Evolutionary conservation across 1,140 invertebrate genomes (phyloP), one percentile per base, ranked within the genome.

Genomic region (Melitaea cinxia): DNA sequence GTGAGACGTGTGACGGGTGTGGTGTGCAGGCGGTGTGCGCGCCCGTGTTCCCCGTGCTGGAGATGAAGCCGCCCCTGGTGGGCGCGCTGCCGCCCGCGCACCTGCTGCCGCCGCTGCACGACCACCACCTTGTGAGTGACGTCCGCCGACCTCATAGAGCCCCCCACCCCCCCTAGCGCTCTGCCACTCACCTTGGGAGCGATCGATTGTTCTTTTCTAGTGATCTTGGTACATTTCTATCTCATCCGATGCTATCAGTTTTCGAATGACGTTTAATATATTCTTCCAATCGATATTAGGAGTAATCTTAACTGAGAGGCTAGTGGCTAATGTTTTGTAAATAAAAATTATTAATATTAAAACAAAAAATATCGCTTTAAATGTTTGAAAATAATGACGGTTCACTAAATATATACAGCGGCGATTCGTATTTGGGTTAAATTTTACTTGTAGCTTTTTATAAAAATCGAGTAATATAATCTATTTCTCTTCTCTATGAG

Each of bases 21-120:
- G 69, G 73, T 72, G 55, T 68, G 78, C 80, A 85, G 83, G 83
- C 74, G 81, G 89, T 86, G 86, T 91, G 89, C 91, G 93, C 93
- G 92, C 94, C 92, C 92, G 93, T 94, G 94, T 94, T 93, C 93
- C 94, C 94, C 89, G 92, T 95, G 92, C 93, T 95, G 93, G 95
- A 95, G 93, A 93, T 94, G 82, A 88, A 88, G 93, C 94, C 94
- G 92, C 94, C 95, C 91, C 93, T 95, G 89, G 93, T 93, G 93
- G 95, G 94, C 92, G 94, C 94, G 84, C 93, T 95, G 92, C 94
- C 95, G 91, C 94, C 94, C 85, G 94, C 94, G 91, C 94, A 95
- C 92, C 93, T 95, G 88, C 92, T 91, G 77, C 87, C 83, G 75
- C 82, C 83, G 81, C 84, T 88, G 64, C 85, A 89, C 82, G 84